Percentiles rank a stretch among this genome's conserved stretches.
Conservation (phyloP, 2,797 vertebrate genomes). For the Falco cherrug region DNA sequence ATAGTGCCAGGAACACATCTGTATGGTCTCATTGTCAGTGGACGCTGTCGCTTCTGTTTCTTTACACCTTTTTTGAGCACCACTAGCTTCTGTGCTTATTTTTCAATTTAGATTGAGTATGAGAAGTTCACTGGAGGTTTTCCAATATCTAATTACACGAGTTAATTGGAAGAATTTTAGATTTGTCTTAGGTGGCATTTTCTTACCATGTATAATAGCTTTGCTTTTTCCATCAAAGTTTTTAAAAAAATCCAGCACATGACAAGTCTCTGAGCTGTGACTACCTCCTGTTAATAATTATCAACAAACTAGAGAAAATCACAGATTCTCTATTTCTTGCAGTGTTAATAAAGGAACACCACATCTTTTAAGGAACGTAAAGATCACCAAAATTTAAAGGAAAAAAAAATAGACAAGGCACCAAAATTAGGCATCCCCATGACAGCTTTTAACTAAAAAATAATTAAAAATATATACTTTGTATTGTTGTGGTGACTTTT, state of each 20-base stretch:
- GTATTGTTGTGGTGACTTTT: not conserved
- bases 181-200: constrained; percentile 58
- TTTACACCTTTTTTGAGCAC: constrained; percentile 48
- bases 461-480: not conserved
- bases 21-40: not conserved
- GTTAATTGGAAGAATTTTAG: constrained; percentile 69
- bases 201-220: constrained; percentile 52
- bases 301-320: constrained; percentile 40
- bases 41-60: not conserved
- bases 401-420: not conserved
- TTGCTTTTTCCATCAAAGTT: constrained; percentile 34
- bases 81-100: not conserved
- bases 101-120: constrained; percentile 37
- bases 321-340: constrained; percentile 37
- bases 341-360: constrained; percentile 38
- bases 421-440: not conserved
- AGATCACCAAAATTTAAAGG: constrained; percentile 1
- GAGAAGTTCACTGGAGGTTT: constrained; percentile 60
- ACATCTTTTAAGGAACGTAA: not conserved
- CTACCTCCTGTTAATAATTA: constrained; percentile 63
- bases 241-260: not conserved
- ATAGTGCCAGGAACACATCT: constrained; percentile 33
- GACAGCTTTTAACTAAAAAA: constrained; percentile 10
- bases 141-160: constrained; percentile 65
- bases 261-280: constrained; percentile 34